Evolutionary conservation across 2,888 invertebrate genomes (phyloP).

Genomic region (Phlogophora meticulosa): DNA sequence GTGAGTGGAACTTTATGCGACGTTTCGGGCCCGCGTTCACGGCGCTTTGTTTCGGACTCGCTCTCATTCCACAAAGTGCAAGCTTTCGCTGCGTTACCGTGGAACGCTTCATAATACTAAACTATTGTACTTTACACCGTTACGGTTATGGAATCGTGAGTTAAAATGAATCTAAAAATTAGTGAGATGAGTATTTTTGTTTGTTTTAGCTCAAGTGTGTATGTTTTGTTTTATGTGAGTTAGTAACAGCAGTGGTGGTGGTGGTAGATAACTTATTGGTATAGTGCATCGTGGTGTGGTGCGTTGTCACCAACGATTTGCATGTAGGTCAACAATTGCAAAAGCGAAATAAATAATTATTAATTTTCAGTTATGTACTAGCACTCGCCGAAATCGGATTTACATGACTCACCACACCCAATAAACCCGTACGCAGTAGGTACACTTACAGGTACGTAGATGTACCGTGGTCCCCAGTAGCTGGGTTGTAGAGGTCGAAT

Average conservation of each 20-base stretch:
- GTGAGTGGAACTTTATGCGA: constrained; percentile 69
- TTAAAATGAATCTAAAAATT: constrained; percentile 65
- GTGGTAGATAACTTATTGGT: neutral
- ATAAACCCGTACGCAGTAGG: too few relatives aligned
- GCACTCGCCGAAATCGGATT: too few relatives aligned
- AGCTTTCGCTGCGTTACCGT: constrained; percentile 82
- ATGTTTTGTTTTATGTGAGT: constrained; percentile 12
- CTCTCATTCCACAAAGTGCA: constrained; percentile 87
- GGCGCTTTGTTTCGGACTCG: constrained; percentile 80
- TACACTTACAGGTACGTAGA: too few relatives aligned
- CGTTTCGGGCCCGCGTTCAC: constrained; percentile 77
- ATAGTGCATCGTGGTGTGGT: too few relatives aligned
- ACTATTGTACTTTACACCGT: constrained; percentile 75
- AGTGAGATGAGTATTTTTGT: constrained; percentile 44
- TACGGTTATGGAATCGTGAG: constrained; percentile 62
- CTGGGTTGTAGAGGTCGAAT: too few relatives aligned
- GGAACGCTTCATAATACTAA: constrained; percentile 80
- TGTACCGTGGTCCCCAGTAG: too few relatives aligned
- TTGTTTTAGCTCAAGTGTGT: constrained; percentile 9
- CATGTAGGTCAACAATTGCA: too few relatives aligned
- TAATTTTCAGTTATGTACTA: too few relatives aligned
- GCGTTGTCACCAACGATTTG: too few relatives aligned
- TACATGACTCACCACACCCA: too few relatives aligned
- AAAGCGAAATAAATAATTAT: too few relatives aligned
- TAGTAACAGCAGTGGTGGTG: neutral